phyloP scores from a whole-genome alignment of 2,888 invertebrate genomes.

The Cerastis leucographa region DNA sequence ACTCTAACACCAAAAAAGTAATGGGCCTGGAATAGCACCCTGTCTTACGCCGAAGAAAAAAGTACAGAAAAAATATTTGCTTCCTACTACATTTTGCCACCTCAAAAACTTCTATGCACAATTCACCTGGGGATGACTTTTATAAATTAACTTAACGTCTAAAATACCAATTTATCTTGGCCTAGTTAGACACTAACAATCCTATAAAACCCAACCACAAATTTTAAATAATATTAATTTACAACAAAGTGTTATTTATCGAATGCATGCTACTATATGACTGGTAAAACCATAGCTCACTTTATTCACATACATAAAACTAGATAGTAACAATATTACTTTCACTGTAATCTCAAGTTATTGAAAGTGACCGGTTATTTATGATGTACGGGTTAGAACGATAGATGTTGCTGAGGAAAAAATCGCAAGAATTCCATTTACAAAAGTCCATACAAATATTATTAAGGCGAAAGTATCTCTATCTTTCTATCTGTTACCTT shows the following conservation, averaged over 20 bases:
- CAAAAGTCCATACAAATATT: not conserved
- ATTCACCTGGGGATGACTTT: not conserved
- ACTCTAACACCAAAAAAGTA: not conserved
- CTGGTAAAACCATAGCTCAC: not conserved
- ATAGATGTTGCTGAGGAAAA: not conserved
- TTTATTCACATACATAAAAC: not conserved
- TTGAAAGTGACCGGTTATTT: conserved; percentile 45
- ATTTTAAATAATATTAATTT: not conserved
- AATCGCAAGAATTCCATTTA: not conserved
- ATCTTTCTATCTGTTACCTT: not conserved
- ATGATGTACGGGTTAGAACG: conserved; percentile 13
- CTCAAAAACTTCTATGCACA: not conserved
- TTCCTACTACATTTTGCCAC: not conserved
- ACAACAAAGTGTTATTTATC: not conserved
- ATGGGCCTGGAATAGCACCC: not conserved
- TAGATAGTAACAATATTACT: conserved; percentile 33
- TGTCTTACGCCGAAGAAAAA: not conserved
- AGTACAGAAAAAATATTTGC: not conserved
- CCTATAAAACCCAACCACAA: not conserved
- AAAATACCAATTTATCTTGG: not conserved
- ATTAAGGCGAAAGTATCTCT: not conserved
- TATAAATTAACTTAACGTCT: not conserved
- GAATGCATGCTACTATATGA: not conserved
- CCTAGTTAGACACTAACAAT: not conserved
- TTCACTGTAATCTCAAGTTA: conserved; percentile 28